Evolutionary conservation across 2,113 vertebrate species (phyloP).

Genomic region (Peromyscus leucopus): DNA sequence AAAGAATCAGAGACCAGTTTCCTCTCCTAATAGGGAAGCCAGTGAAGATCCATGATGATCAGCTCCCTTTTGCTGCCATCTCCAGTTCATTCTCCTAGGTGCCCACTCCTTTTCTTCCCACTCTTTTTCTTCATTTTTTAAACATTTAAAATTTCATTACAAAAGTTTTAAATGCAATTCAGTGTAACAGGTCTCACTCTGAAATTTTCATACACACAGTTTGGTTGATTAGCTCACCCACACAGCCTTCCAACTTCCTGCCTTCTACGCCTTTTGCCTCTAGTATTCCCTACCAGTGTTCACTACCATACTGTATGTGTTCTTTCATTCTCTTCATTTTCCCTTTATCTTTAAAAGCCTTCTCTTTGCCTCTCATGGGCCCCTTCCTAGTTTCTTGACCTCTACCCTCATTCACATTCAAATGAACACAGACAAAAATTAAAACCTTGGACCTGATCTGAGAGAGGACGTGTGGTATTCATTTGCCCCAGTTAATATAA

Average conservation of each 20-base stretch:
- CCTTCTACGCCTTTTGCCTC: no score
- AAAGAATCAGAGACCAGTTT: neutral
- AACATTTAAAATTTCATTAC: neutral
- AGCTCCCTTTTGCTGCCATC: neutral
- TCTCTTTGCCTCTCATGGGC: neutral
- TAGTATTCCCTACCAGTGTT: no score
- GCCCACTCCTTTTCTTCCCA: rapidly evolving
- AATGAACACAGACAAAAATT: neutral
- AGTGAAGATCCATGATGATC: neutral
- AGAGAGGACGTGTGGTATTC: neutral
- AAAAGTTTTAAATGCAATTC: neutral
- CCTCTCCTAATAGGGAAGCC: neutral
- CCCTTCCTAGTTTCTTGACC: neutral
- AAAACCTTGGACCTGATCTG: no score
- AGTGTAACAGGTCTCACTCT: neutral
- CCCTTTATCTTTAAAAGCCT: no score
- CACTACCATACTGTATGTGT: neutral
- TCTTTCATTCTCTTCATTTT: neutral
- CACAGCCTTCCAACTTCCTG: neutral
- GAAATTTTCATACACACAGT: neutral
- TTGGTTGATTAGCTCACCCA: neutral
- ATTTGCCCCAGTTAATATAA: neutral
- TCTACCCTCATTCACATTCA: neutral
- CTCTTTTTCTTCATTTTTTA: neutral
- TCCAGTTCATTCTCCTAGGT: no score